Base-by-base conservation (phyloP, 92 coral and sea anemone genomes). In the Phenganax subtilis region DNA sequence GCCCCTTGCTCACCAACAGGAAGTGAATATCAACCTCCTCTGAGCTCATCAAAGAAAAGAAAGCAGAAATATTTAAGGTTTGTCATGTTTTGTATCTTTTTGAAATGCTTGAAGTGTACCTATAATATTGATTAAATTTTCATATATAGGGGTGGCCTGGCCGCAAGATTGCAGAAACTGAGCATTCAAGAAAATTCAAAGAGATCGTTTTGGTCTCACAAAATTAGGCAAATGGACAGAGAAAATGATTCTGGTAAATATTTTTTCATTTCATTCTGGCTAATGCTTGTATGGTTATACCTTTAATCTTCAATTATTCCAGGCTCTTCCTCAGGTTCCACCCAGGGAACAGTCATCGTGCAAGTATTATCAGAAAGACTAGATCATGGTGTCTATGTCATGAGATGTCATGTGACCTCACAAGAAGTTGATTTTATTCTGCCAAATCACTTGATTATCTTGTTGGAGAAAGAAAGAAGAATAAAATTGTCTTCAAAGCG, bases 371-470 rank as follows among this genome's bases (percentile, higher is more conserved):
- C 82, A 15, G 72, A 78, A 28, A 28, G 27, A 12, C 72, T 78
- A 44, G 82, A 78, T 78, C 82, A 78, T 63, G 9, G 31, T 47
- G 82, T 78, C 16, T 63, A 78, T 59, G 67, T 78, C 82, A 51
- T 78, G 30, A 78, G 29, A 52, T 78, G 82, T 78, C 71, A 78
- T 57, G 82, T 78, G 28, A 30, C 61, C 11, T 78, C 82, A 20
- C 82, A 78, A 10, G 72, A 73, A 56, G 57, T 73, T 59, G 54
- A 58, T 11, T 31, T 56, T 52, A 12, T 12, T 29, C 72, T 78
- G 59, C 82, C 82, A 37, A 52, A 51, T 30, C 82, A 78, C 57
- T 60, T 78, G 57, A 62, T 53, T 10, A 59, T 78, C 28, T 29
- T 78, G 12, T 12, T 78, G 17, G 82, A 78, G 55, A 62, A 30